Percentiles rank a stretch among this genome's conserved stretches.
Evolutionary conservation across 2,888 invertebrate species (phyloP).

Genomic region (Drosophila paranaensis): DNA sequence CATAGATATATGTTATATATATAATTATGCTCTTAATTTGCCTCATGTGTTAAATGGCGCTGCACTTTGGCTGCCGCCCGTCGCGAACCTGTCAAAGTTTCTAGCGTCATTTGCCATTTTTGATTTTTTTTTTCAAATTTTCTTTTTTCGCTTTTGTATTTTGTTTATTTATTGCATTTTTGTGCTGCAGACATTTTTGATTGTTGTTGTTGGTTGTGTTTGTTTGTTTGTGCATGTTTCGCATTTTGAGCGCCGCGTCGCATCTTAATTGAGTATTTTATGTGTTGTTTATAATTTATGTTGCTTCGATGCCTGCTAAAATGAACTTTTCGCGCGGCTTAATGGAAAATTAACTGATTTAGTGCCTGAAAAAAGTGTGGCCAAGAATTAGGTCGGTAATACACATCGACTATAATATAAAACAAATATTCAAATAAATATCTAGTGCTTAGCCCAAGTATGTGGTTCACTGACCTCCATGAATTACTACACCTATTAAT

Average conservation of each 20-base stretch:
- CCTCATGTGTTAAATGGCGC: constrained; percentile 70
- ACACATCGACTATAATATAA: too few species aligned
- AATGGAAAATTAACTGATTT: constrained; percentile 62
- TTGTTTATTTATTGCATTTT: constrained; percentile 72
- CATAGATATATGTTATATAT: constrained; percentile 10
- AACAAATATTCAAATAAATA: neutral
- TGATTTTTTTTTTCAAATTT: constrained; percentile 1
- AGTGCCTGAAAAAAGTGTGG: constrained; percentile 38
- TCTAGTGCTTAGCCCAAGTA: neutral
- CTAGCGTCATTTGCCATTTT: constrained; percentile 66
- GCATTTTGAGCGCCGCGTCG: constrained; percentile 53
- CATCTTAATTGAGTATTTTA: constrained; percentile 70
- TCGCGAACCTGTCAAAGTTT: constrained; percentile 48
- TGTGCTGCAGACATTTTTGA: constrained; percentile 39
- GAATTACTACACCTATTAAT: neutral
- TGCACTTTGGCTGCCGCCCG: constrained; percentile 63
- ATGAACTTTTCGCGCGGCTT: constrained; percentile 43
- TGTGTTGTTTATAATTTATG: constrained; percentile 71
- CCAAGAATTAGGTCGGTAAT: constrained; percentile 4
- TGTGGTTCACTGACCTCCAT: constrained; percentile 43
- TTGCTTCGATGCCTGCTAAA: constrained; percentile 48
- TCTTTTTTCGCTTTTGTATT: constrained; percentile 32
- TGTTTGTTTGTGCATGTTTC: constrained; percentile 53
- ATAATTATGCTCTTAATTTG: constrained; percentile 70
- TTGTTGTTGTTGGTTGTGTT: constrained; percentile 3